A percentile compares a stretch with the other conserved stretches of the same genome.
phyloP scores from a whole-genome alignment of 2,888 invertebrate genomes.

The Biston stratarius region DNA sequence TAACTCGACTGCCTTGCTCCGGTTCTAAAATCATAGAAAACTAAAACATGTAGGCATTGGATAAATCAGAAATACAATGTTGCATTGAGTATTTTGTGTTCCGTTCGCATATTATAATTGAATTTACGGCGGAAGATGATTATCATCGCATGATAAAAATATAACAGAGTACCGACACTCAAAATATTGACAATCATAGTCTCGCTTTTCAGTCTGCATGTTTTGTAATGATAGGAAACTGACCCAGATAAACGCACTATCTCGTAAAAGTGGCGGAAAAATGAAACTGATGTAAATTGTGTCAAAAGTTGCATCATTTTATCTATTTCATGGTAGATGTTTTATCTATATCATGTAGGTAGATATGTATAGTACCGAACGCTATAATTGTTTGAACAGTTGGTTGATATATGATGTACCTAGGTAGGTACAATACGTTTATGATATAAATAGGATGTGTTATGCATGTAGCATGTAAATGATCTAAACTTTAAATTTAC shows the following conservation, averaged over 20 bases:
- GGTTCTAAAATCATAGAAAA: too few relatives aligned
- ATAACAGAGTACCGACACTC: constrained; percentile 11
- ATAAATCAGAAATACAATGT: too few relatives aligned
- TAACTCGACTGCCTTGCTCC: too few relatives aligned
- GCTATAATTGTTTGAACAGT: constrained; percentile 7
- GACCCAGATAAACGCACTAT: constrained; percentile 18
- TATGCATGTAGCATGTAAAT: too few relatives aligned
- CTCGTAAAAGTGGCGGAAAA: constrained; percentile 4
- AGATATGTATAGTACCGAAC: not conserved
- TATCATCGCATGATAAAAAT: constrained; percentile 4
- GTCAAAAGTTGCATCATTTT: constrained; percentile 25
- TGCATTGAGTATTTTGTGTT: too few relatives aligned
- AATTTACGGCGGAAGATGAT: not conserved
- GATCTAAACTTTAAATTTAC: not conserved
- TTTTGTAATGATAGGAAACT: constrained; percentile 26
- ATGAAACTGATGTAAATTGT: constrained; percentile 18
- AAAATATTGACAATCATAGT: constrained; percentile 24
- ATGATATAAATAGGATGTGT: too few relatives aligned
- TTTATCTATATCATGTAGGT: not conserved
- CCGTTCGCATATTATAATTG: too few relatives aligned
- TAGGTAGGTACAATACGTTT: not conserved
- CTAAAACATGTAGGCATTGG: too few relatives aligned
- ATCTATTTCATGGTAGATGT: too few relatives aligned
- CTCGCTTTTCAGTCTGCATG: constrained; percentile 4
- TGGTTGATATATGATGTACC: not conserved